Percentiles rank a stretch among this genome's conserved stretches.
phyloP scores from a whole-genome alignment of 2,888 invertebrate species.

The Tethea ocularis region DNA sequence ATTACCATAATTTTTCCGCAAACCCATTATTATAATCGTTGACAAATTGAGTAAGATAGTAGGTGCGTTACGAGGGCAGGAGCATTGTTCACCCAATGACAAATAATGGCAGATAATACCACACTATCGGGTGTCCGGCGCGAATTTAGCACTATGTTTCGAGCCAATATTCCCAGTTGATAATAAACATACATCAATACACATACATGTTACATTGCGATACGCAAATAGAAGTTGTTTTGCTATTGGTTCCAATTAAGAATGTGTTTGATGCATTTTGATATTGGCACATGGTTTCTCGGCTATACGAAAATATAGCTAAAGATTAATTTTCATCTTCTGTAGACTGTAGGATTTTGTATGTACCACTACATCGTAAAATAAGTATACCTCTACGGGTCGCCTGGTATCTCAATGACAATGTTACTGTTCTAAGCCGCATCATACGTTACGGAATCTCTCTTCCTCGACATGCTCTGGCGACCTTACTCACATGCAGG shows the following conservation, averaged over 20 bases:
- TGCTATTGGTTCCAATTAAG: slow-evolving; percentile 2
- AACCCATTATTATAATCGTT: slow-evolving; percentile 59
- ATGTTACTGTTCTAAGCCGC: no score
- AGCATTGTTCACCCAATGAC: slow-evolving; percentile 79
- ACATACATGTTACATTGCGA: slow-evolving; percentile 28
- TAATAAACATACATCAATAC: slow-evolving; percentile 74
- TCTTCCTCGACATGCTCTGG: no score
- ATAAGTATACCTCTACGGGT: no score
- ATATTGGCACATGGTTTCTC: background rate
- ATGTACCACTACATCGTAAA: no score
- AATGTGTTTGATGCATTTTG: background rate
- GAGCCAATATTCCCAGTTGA: slow-evolving; percentile 79
- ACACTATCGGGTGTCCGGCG: slow-evolving; percentile 77
- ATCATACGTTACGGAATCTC: no score
- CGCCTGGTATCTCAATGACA: no score
- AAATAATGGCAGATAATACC: slow-evolving; percentile 83
- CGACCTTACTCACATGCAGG: no score
- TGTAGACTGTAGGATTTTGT: no score
- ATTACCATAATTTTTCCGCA: slow-evolving; percentile 44
- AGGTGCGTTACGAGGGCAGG: slow-evolving; percentile 55
- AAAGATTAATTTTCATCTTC: no score
- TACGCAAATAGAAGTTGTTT: slow-evolving; percentile 21
- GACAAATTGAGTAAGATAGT: slow-evolving; percentile 76
- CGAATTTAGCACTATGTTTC: slow-evolving; percentile 78
- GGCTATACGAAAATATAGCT: no score